Percentiles rank a stretch among this genome's conserved stretches.
Evolutionary conservation across 2,888 invertebrate species (phyloP).

Genomic region (Aleiodes leptofemur): DNA sequence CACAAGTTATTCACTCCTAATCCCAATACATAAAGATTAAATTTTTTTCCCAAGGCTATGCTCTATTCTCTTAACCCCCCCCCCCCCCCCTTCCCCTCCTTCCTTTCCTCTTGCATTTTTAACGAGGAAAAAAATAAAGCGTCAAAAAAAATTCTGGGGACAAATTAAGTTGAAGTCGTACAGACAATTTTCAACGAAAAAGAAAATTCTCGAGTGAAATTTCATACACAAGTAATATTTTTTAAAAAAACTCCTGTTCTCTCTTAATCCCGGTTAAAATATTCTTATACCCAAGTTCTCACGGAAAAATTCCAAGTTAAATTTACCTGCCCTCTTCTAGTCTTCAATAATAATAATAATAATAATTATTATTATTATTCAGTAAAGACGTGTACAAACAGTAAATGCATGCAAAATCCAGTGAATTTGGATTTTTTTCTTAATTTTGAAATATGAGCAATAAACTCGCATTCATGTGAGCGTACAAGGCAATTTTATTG

Average conservation of each 20-base stretch:
- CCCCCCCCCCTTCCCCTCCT: too few relatives aligned
- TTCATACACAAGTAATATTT: conserved; percentile 29
- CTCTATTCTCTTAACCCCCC: neutral
- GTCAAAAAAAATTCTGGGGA: conserved; percentile 8
- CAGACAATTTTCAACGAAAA: conserved; percentile 39
- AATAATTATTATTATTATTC: too few relatives aligned
- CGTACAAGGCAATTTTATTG: too few relatives aligned
- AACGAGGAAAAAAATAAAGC: neutral
- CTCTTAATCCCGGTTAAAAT: conserved; percentile 32
- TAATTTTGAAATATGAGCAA: conserved; percentile 2
- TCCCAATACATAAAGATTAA: conserved; percentile 40
- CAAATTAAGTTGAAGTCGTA: conserved; percentile 36
- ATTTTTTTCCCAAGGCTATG: conserved; percentile 30
- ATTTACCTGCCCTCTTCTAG: conserved; percentile 24
- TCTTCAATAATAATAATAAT: too few relatives aligned
- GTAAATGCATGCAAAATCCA: too few relatives aligned
- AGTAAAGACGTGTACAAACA: too few relatives aligned
- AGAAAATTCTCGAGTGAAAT: conserved; percentile 41
- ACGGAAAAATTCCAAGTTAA: conserved; percentile 43
- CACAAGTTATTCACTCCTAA: conserved; percentile 37
- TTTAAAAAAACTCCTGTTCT: neutral
- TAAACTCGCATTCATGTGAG: too few relatives aligned
- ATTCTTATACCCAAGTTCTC: conserved; percentile 38
- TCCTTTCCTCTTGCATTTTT: neutral
- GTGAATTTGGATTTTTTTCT: too few relatives aligned